Percentiles rank a stretch among this genome's conserved stretches.
Conservation (phyloP, 2,797 vertebrate species). For the Chaetophractus vellerosus region DNA sequence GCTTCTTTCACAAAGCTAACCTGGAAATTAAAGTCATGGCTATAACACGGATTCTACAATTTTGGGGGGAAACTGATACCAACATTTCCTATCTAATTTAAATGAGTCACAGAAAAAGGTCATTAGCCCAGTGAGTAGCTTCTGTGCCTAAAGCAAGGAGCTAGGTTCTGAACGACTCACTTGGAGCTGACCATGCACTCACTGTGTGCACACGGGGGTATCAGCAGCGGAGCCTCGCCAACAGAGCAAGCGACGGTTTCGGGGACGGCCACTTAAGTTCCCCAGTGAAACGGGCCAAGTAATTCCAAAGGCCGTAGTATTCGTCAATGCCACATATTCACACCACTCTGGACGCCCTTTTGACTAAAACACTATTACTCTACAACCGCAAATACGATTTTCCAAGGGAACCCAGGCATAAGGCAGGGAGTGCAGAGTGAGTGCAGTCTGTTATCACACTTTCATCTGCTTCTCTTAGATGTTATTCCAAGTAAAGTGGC, state of each 20-base stretch:
- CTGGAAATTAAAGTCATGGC: conserved; percentile 87
- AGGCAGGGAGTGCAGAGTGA: neutral
- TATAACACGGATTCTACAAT: neutral
- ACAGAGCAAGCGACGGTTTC: neutral
- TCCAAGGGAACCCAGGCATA: neutral
- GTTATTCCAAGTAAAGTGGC: neutral
- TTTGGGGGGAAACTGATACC: neutral
- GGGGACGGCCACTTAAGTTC: neutral
- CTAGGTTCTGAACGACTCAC: neutral
- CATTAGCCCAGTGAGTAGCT: neutral
- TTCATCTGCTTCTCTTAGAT: neutral
- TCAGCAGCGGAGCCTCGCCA: neutral
- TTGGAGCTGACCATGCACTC: no score
- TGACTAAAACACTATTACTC: neutral
- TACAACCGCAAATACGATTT: neutral
- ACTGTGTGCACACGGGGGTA: accelerated
- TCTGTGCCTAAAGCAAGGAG: neutral
- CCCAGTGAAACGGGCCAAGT: neutral
- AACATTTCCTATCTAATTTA: neutral
- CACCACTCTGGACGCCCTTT: neutral
- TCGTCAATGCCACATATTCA: neutral
- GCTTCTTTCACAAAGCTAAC: conserved; percentile 99
- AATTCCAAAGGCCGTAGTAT: no score
- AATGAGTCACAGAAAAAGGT: neutral
- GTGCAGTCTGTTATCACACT: accelerated